Evolutionary conservation across 2,113 vertebrate species (phyloP), one percentile per base, ranked within the genome.

Genomic region (Carollia perspicillata): DNA sequence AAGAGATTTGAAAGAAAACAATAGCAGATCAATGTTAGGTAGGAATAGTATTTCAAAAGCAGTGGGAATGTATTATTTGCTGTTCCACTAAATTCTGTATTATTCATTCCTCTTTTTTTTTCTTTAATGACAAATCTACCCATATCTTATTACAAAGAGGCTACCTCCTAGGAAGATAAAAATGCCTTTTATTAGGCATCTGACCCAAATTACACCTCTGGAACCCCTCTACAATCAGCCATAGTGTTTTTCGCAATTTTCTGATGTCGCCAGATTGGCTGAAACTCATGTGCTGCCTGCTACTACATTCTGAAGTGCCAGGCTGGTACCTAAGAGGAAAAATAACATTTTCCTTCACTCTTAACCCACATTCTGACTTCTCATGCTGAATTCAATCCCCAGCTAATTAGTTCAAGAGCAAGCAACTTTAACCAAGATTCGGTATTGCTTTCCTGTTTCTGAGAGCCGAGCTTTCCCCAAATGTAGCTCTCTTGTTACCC

Each of bases 371-470:
- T 90, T 97, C 89, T 89, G 86, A 96, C 44, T 97, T 96, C 83
- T 96, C 74, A 63, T 74, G 81, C 81, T 96, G 79, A 97, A 97
- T 96, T 93, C 53, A 96, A 96, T 88, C 83, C 53, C 55, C 47
- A 96, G 51, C 74, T 98, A 97, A 97, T 96, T 96, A 97, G 96
- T 84, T 97, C 95, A 97, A 97, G 89, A 96, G 86, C 93, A 96
- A 96, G 96, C 89, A 96, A 94, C 78, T 96, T 91, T 86, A 97
- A 97, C 96, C 94, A 87, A 96, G 93, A 95, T 90, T 97, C 14
- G 1, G 95, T 94, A 92, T 97, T 87, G 66, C 85, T 96, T 97
- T 97, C 91, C 96, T 87, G 68, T 97, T 97, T 95, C 94, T 97
- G 85, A 97, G 86, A 97, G 86, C 79, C 93, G 51, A 83, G 74